Evolutionary conservation across 2,797 vertebrate genomes (phyloP).

Genomic region (Orientallactaga sibirica): DNA sequence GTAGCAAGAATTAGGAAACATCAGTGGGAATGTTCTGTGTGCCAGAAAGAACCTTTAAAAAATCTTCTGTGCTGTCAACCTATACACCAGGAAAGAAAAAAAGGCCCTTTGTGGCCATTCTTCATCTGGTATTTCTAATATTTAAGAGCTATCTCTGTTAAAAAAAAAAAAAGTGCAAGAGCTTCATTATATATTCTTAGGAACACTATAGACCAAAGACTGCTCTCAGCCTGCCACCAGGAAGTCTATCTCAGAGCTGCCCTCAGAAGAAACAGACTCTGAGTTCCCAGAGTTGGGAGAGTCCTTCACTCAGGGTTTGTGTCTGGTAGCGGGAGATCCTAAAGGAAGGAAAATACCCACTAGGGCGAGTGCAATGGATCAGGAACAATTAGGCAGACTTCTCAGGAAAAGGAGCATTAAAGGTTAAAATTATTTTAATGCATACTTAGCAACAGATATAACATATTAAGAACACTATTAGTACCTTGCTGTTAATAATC

Average conservation of each 20-base stretch:
- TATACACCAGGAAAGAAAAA: constrained; percentile 39
- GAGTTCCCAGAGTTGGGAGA: not conserved
- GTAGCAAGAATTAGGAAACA: constrained; percentile 59
- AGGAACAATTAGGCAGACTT: not conserved
- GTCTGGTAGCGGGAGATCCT: not conserved
- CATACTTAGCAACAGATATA: constrained; percentile 9
- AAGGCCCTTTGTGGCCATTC: constrained; percentile 21
- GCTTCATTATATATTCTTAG: constrained; percentile 24
- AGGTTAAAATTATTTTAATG: not conserved
- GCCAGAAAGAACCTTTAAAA: constrained; percentile 40
- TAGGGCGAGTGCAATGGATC: not conserved
- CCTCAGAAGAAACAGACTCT: not conserved
- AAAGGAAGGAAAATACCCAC: not conserved
- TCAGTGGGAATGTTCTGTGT: not conserved
- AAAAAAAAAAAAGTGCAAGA: not conserved
- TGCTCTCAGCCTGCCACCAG: not conserved
- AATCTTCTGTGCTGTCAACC: constrained; percentile 1
- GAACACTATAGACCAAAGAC: not conserved
- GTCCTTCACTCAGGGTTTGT: not conserved
- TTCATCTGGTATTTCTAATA: constrained; percentile 62
- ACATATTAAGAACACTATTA: not conserved
- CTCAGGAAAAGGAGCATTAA: not conserved
- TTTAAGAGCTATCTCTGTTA: constrained; percentile 42
- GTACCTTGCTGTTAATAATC: not conserved
- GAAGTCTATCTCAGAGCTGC: not conserved